Evolutionary conservation across 2,797 vertebrate species (phyloP).

Genomic region (Buceros bicornis): DNA sequence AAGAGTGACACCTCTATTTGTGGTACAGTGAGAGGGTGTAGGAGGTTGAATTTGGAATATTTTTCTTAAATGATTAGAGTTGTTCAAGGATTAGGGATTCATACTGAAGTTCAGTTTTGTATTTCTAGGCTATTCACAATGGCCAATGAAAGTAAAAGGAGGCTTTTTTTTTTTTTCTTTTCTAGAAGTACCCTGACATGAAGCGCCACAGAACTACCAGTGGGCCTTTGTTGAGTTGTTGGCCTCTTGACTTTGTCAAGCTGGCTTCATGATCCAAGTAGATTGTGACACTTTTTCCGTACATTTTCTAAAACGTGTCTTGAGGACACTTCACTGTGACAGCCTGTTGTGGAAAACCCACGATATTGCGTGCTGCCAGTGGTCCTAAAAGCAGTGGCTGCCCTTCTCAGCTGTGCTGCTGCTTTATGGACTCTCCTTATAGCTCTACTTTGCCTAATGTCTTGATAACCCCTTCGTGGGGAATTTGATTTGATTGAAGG

Average conservation of each 20-base stretch:
- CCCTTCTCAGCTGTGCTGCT: no score
- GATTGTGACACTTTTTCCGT: not conserved
- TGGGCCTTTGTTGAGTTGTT: not conserved
- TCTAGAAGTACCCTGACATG: not conserved
- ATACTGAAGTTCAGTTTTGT: not conserved
- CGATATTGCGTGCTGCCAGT: not conserved
- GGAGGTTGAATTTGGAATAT: not conserved
- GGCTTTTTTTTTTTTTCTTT: rapidly evolving
- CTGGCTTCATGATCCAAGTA: not conserved
- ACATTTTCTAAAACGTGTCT: not conserved
- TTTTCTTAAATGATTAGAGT: not conserved
- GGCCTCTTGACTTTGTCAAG: not conserved
- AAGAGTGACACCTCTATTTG: not conserved
- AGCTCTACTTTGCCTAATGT: not conserved
- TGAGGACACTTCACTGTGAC: not conserved
- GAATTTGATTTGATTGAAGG: not conserved
- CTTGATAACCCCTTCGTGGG: not conserved
- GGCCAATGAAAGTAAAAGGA: not conserved
- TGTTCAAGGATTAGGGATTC: not conserved
- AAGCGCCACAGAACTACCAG: not conserved
- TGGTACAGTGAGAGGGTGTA: not conserved
- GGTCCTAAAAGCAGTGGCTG: not conserved
- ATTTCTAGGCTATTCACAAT: not conserved
- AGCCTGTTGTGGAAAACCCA: not conserved
- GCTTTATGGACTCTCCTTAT: no score